phyloP scores from a whole-genome alignment of 2,888 invertebrate species.

The Dexiosoma caninum region DNA sequence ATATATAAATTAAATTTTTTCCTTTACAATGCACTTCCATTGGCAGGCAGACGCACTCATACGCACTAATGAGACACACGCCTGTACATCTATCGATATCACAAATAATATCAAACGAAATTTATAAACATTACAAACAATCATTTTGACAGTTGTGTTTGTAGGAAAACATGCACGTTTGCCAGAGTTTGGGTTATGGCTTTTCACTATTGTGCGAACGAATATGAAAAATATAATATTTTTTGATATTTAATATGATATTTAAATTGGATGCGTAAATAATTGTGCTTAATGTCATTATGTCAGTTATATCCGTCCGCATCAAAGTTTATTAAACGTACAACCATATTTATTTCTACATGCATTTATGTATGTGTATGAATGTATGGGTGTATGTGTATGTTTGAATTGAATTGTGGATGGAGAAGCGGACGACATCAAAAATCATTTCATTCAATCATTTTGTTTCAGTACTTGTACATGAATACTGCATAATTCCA shows the following conservation, averaged over 20 bases:
- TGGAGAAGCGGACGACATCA: constrained; percentile 19
- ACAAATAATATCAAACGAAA: constrained; percentile 10
- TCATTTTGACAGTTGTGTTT: neutral
- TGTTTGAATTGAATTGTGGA: neutral
- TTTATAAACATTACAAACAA: constrained; percentile 14
- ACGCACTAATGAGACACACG: neutral
- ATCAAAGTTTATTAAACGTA: constrained; percentile 47
- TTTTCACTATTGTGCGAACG: constrained; percentile 25
- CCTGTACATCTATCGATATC: neutral
- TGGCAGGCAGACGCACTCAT: neutral
- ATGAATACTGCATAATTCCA: neutral
- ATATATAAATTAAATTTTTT: constrained; percentile 13
- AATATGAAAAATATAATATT: constrained; percentile 30
- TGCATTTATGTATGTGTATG: neutral
- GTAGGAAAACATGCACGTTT: no score
- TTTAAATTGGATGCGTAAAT: constrained; percentile 72
- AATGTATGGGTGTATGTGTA: neutral
- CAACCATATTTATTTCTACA: neutral
- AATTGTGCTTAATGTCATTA: constrained; percentile 72
- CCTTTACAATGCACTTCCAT: constrained; percentile 1
- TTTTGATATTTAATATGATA: constrained; percentile 64
- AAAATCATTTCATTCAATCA: constrained; percentile 56
- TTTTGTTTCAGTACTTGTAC: constrained; percentile 9
- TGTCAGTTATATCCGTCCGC: constrained; percentile 66
- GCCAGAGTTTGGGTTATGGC: constrained; percentile 8